Conservation (phyloP, 2,113 vertebrate species). For the Tympanuchus pallidicinctus region DNA sequence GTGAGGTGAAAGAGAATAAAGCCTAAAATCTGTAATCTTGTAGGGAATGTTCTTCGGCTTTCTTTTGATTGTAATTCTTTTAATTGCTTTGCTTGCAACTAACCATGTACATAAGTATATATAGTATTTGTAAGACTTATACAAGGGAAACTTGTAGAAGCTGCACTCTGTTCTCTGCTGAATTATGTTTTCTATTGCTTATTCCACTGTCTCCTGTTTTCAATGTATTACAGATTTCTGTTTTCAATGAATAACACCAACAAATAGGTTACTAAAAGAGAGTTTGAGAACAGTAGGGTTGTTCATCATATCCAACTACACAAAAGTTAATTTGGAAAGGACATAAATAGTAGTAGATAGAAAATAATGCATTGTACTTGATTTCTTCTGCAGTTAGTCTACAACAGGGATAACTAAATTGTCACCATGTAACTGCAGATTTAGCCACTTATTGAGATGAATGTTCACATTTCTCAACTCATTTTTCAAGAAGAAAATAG, state of each 20-base stretch:
- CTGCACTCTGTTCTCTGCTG: background rate
- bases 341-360: background rate
- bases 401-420: background rate
- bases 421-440: background rate
- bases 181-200: background rate
- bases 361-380: background rate
- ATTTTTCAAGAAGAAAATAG: background rate
- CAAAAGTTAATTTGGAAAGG: background rate
- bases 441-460: background rate
- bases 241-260: background rate
- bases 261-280: background rate
- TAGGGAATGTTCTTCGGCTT: background rate
- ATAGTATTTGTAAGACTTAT: background rate
- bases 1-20: background rate
- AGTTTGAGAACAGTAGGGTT: background rate
- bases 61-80: background rate
- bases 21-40: background rate
- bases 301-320: background rate
- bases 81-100: background rate
- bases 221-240: background rate
- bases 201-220: background rate
- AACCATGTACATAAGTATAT: background rate
- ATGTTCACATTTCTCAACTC: background rate
- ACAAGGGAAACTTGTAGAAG: background rate
- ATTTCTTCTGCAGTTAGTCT: background rate